Percentiles rank a stretch among this genome's conserved stretches.
phyloP scores from a whole-genome alignment of 2,888 invertebrate species.

The Drosophila putrida region DNA sequence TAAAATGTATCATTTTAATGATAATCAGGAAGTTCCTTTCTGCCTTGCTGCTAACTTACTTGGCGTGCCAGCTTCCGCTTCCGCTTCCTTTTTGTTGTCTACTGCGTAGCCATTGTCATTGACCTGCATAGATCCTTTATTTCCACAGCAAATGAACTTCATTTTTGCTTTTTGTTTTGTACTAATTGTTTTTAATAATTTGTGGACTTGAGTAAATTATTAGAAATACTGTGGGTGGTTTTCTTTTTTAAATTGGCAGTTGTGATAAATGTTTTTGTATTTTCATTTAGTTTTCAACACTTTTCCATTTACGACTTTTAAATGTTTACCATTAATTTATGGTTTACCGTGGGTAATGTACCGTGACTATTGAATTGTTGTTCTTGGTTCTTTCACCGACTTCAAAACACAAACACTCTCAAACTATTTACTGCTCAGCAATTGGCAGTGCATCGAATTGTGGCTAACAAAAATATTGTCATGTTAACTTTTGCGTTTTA shows the following conservation, averaged over 20 bases:
- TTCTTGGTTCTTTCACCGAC: slow-evolving; percentile 3
- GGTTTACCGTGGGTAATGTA: slow-evolving; percentile 44
- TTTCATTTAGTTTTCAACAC: slow-evolving; percentile 17
- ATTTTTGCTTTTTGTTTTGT: slow-evolving; percentile 26
- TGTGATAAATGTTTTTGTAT: not conserved
- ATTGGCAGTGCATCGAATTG: slow-evolving; percentile 31
- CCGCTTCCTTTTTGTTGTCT: slow-evolving; percentile 57
- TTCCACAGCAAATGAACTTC: slow-evolving; percentile 63
- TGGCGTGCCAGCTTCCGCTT: slow-evolving; percentile 40
- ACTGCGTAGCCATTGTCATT: slow-evolving; percentile 17
- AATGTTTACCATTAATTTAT: slow-evolving; percentile 25
- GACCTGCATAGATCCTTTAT: slow-evolving; percentile 49
- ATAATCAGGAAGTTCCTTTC: not conserved
- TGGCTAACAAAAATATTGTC: slow-evolving; percentile 40
- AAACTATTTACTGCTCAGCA: slow-evolving; percentile 24
- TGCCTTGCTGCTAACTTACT: slow-evolving; percentile 49
- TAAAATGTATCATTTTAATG: not conserved
- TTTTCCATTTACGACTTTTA: slow-evolving; percentile 24
- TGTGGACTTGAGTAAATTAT: not conserved
- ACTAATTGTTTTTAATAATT: slow-evolving; percentile 2
- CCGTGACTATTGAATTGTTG: slow-evolving; percentile 37
- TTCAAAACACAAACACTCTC: slow-evolving; percentile 1
- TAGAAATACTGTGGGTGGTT: not conserved
- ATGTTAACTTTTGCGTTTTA: slow-evolving; percentile 50
- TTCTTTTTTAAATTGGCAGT: slow-evolving; percentile 1